Evolutionary conservation across 2,797 vertebrate genomes (phyloP).

Genomic region (Sciaenops ocellatus): DNA sequence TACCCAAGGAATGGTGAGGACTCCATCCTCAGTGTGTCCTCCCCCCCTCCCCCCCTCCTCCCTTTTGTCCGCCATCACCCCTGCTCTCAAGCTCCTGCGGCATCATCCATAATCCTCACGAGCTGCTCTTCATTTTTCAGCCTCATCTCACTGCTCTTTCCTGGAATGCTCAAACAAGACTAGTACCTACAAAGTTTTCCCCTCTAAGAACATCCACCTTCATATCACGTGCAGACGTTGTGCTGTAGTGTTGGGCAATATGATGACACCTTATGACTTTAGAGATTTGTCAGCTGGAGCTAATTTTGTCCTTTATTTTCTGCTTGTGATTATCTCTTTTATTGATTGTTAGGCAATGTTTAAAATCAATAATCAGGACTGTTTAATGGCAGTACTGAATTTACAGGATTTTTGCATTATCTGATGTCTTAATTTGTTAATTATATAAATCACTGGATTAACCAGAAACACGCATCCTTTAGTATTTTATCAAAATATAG

Average conservation of each 20-base stretch:
- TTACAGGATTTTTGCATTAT: background rate
- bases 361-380: background rate
- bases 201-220: constrained; percentile 18
- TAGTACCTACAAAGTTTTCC: constrained; percentile 9
- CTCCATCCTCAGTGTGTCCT: constrained; percentile 84
- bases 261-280: background rate
- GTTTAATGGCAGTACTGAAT: background rate
- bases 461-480: background rate
- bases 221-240: constrained; percentile 26
- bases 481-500: background rate
- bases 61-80: constrained; percentile 53
- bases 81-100: constrained; percentile 35
- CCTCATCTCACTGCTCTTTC: constrained; percentile 54
- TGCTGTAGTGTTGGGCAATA: constrained; percentile 62
- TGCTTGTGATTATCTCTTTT: background rate
- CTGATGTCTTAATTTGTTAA: background rate
- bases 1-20: constrained; percentile 99
- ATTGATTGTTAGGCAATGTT: background rate
- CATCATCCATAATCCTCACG: constrained; percentile 57
- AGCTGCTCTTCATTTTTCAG: constrained; percentile 49
- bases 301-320: background rate
- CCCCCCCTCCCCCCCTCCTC: constrained; percentile 62
- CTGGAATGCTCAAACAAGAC: constrained; percentile 42
- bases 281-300: background rate
- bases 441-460: background rate